These are phyloP conservation scores for Yponomeuta malinellus DNA, from an alignment of 2,888 invertebrate genomes.

Conservation along the genomic window DNA sequence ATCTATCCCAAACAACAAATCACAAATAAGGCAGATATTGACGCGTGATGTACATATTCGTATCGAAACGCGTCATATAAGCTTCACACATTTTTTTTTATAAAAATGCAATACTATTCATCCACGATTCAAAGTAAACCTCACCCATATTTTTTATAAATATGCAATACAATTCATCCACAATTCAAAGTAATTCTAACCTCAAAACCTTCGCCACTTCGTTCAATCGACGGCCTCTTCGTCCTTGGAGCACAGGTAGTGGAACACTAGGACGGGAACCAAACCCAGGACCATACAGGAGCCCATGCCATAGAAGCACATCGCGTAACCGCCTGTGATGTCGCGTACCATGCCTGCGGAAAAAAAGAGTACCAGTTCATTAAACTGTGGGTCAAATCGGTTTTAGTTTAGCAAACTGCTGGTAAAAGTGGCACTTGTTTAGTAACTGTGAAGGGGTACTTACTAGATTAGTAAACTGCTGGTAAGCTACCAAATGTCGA, in stretches of 20 bases:
- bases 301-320: constrained; percentile 86
- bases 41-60: too few relatives aligned
- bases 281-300: constrained; percentile 84
- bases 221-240: constrained; percentile 54
- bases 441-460: too few relatives aligned
- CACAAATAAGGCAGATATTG: too few relatives aligned
- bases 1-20: constrained; percentile 26
- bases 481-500: too few relatives aligned
- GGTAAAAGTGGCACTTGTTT: too few relatives aligned
- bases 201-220: not conserved
- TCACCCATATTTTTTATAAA: too few relatives aligned
- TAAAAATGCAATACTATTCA: too few relatives aligned
- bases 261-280: constrained; percentile 76
- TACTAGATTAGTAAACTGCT: too few relatives aligned
- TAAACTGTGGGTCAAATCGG: not conserved
- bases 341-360: constrained; percentile 77
- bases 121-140: too few relatives aligned
- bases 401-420: too few relatives aligned
- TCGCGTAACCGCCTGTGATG: constrained; percentile 81
- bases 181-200: not conserved
- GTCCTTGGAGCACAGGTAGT: constrained; percentile 56
- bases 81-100: too few relatives aligned
- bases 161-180: not conserved
- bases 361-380: not conserved
- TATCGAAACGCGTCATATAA: too few relatives aligned